Conservation (phyloP, 2,888 invertebrate genomes). For the Campoplex capitator region DNA sequence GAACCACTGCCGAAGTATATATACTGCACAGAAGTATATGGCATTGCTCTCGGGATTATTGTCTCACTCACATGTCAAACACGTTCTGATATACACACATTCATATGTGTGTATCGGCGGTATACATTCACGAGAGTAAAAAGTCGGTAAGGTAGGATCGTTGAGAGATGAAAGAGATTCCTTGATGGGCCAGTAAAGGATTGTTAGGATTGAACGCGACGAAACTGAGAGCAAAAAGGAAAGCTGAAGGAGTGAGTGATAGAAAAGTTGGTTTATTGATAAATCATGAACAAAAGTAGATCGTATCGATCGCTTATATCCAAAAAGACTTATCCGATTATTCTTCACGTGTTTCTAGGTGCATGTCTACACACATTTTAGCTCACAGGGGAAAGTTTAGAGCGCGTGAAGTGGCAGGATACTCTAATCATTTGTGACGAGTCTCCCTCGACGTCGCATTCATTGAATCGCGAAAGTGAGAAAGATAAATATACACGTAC, state of each 20-base stretch:
- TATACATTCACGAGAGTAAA: conserved; percentile 64
- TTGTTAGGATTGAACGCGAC: conserved; percentile 60
- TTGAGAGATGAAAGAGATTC: conserved; percentile 76
- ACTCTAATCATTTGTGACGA: conserved; percentile 80
- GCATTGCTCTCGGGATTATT: conserved; percentile 70
- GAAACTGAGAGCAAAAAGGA: conserved; percentile 52
- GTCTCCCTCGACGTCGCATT: conserved; percentile 65
- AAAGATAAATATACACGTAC: conserved; percentile 13
- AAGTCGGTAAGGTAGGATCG: conserved; percentile 56
- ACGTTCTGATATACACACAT: conserved; percentile 61
- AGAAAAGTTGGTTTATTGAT: conserved; percentile 61
- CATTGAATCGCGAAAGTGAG: conserved; percentile 59
- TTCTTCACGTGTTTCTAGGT: background rate
- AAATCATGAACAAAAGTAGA: conserved; percentile 53
- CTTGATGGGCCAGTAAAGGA: conserved; percentile 68
- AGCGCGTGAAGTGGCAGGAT: conserved; percentile 61
- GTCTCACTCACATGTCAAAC: conserved; percentile 74
- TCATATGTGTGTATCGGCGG: conserved; percentile 36
- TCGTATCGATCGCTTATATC: background rate
- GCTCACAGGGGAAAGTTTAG: conserved; percentile 1
- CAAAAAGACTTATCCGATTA: background rate
- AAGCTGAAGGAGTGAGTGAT: conserved; percentile 44
- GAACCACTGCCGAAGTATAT: conserved; percentile 40
- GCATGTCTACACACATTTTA: background rate
- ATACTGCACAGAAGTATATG: conserved; percentile 42